A percentile compares a stretch with the other conserved stretches of the same genome.
These are phyloP conservation scores for Coregonus clupeaformis DNA, from an alignment of 2,113 vertebrate species.

Conservation along the genomic window DNA sequence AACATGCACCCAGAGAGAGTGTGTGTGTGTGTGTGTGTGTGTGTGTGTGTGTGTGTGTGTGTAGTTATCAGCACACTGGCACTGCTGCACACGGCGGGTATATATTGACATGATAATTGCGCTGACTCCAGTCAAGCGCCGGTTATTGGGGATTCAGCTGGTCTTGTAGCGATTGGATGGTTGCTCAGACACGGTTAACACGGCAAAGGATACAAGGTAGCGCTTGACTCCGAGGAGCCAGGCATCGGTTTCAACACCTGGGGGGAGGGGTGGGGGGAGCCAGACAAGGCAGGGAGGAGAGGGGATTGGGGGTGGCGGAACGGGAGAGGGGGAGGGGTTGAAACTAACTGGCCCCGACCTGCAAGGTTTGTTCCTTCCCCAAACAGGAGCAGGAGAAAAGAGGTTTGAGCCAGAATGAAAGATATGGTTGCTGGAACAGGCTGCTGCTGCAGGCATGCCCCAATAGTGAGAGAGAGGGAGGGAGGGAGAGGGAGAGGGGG, in stretches of 20 bases:
- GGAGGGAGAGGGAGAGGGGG: slow-evolving; percentile 7
- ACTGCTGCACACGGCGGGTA: slow-evolving; percentile 68
- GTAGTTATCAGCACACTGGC: slow-evolving; percentile 74
- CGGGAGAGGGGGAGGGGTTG: no score
- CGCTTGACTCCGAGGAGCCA: slow-evolving; percentile 83
- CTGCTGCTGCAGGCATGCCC: neutral
- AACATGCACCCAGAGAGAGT: slow-evolving; percentile 83
- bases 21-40: no score
- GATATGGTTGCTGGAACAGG: slow-evolving; percentile 44
- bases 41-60: slow-evolving; percentile 74
- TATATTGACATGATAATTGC: slow-evolving; percentile 87
- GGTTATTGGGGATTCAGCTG: slow-evolving; percentile 80
- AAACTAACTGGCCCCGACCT: no score
- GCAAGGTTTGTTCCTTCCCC: no score
- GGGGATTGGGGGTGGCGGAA: no score
- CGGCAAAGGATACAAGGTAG: slow-evolving; percentile 83
- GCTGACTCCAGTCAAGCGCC: slow-evolving; percentile 76
- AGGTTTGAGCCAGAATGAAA: slow-evolving; percentile 55
- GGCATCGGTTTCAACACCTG: slow-evolving; percentile 81
- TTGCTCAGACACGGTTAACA: slow-evolving; percentile 85
- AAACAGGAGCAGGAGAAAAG: neutral
- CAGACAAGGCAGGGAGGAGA: no score
- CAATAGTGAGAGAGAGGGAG: no score
- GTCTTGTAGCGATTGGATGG: slow-evolving; percentile 82
- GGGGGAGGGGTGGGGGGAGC: neutral